Evolutionary conservation across 2,113 vertebrate genomes (phyloP), one percentile per base, ranked within the genome.

Genomic region (Neolamprologus fasciatus): DNA sequence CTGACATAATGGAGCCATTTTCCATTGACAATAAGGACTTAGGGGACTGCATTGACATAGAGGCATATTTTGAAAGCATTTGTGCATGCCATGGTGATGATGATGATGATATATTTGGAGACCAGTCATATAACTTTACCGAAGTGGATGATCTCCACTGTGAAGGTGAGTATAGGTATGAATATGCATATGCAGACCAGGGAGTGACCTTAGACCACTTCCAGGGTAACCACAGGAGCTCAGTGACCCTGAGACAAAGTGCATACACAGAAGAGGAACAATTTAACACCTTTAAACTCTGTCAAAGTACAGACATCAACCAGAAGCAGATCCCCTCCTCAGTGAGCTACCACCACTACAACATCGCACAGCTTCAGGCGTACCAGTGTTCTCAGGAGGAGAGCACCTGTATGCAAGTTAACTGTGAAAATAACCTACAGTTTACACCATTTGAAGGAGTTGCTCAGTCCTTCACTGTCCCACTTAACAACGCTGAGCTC

Each of bases 401-500:
- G 33, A 86, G 84, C 28, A 42, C 63, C 5, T 92, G 82, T 35
- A 91, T 87, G 76, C 82, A 90, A 85, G 51, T 33, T 1, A 83
- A 66, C 17, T 54, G 42, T 54, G 85, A 83, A 68, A 57, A n/a
- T 17, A 57, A 86, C 73, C 73, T 42, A 16, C 61, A 45, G 28
- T 73, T 89, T 8, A 84, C 86, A 21, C 94, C 85, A 1, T 97
- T 96, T 85, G 93, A 95, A 33, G 96, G 96, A 5, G 92, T 97
- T n/a, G 97, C 97, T 57, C 95, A 95, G 78, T 97, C 96, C 2
- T 97, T 97, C 79, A 87, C 91, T 5, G 95, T 91, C 8, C 91
- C 94, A 1, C 55, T 57, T 42, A 78, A 86, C 33, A 87, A 86
- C 9, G 58, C 78, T n/a, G 89, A 91, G 31, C 61, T 86, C 5